These are phyloP conservation scores for Pristionchus mayeri DNA, from an alignment of 2,888 invertebrate species.

Conservation along the genomic window DNA sequence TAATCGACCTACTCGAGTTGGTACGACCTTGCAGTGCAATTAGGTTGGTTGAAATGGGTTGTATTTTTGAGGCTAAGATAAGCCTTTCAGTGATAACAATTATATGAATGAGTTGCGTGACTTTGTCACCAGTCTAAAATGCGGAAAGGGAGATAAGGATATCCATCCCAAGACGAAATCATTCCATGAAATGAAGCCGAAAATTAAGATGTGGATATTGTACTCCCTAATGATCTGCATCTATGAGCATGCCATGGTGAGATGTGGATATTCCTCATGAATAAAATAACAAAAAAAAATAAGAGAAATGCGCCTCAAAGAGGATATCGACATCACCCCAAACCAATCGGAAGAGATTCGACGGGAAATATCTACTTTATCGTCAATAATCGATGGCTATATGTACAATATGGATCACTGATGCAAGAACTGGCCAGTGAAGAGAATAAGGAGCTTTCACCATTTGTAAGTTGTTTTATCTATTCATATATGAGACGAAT, in stretches of 20 bases:
- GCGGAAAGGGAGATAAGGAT: neutral
- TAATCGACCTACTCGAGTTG: neutral
- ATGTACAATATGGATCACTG: neutral
- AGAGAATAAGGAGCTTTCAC: too few relatives aligned
- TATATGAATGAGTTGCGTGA: neutral
- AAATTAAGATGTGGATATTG: neutral
- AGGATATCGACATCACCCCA: too few relatives aligned
- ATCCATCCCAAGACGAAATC: neutral
- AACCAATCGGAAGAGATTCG: constrained; percentile 9
- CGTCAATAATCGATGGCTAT: neutral
- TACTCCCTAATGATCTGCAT: neutral
- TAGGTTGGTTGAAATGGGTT: neutral
- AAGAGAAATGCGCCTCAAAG: neutral
- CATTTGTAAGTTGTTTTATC: too few relatives aligned
- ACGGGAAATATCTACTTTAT: neutral
- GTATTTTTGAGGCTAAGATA: too few relatives aligned
- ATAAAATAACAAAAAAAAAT: too few relatives aligned
- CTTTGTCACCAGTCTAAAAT: neutral
- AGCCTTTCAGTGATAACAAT: neutral
- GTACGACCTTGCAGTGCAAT: neutral
- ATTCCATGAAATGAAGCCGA: neutral
- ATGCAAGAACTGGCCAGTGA: neutral
- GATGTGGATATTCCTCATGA: too few relatives aligned
- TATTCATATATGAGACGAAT: too few relatives aligned
- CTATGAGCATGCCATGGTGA: too few relatives aligned